phyloP scores from a whole-genome alignment of 2,113 vertebrate species.

The Meleagris gallopavo region DNA sequence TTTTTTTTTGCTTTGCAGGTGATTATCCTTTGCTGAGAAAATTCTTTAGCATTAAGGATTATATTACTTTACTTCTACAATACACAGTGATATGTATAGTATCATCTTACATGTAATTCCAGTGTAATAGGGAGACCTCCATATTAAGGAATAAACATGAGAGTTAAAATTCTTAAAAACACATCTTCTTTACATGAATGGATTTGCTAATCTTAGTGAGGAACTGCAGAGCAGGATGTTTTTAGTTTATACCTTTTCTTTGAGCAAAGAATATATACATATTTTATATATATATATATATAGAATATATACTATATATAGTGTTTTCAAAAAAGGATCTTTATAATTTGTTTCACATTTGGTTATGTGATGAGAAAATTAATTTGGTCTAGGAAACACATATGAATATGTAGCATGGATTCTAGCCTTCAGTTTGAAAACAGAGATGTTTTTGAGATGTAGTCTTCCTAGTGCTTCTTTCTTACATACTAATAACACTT shows the following conservation, averaged over 20 bases:
- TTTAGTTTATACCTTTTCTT: not conserved
- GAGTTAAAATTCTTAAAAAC: not conserved
- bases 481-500: constrained; percentile 58
- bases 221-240: not conserved
- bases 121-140: not conserved
- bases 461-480: constrained; percentile 44
- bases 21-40: not conserved
- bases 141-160: not conserved
- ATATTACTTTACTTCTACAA: not conserved
- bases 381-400: not conserved
- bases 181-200: not conserved
- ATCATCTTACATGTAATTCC: not conserved
- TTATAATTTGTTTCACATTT: not conserved
- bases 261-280: no score
- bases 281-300: no score
- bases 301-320: no score
- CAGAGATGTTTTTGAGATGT: constrained; percentile 48
- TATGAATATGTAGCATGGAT: not conserved
- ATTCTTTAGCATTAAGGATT: not conserved
- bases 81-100: not conserved
- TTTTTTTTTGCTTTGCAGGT: not conserved
- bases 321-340: not conserved
- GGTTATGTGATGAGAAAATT: not conserved
- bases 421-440: constrained; percentile 17
- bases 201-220: not conserved